Percentiles rank a stretch among this genome's conserved stretches.
Evolutionary conservation across 2,888 invertebrate species (phyloP).

Genomic region (Stictocephala bisonia): DNA sequence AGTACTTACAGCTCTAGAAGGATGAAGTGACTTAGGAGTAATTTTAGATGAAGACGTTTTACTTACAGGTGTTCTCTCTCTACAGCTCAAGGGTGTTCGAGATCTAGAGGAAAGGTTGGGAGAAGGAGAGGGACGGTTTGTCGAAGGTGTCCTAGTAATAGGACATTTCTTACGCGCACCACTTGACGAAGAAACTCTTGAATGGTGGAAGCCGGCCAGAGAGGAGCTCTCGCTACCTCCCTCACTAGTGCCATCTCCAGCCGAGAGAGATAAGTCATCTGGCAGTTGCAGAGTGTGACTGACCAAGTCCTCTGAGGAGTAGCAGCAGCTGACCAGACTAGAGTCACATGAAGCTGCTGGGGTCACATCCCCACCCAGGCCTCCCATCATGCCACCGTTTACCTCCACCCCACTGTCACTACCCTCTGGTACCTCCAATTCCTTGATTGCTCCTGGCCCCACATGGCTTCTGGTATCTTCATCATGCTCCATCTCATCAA

Average conservation of each 20-base stretch:
- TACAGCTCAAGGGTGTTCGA: constrained; percentile 39
- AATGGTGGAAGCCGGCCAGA: constrained; percentile 51
- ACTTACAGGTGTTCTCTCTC: constrained; percentile 50
- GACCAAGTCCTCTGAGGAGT: constrained; percentile 49
- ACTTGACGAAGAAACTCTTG: constrained; percentile 63
- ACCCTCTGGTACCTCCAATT: constrained; percentile 67
- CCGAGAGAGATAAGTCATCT: constrained; percentile 39
- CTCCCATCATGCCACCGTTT: constrained; percentile 41
- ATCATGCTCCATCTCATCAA: constrained; percentile 17
- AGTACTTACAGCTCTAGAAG: constrained; percentile 26
- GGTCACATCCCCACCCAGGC: constrained; percentile 48
- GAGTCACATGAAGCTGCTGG: constrained; percentile 71
- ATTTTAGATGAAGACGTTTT: constrained; percentile 12
- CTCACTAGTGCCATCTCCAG: constrained; percentile 70
- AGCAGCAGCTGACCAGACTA: constrained; percentile 81
- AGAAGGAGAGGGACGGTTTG: constrained; percentile 63
- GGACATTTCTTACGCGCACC: constrained; percentile 65
- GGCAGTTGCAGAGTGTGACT: constrained; percentile 45
- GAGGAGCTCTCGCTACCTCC: constrained; percentile 78
- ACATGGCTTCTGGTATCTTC: neutral
- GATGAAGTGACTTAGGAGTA: constrained; percentile 39
- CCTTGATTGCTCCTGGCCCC: neutral
- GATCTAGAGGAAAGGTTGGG: constrained; percentile 45
- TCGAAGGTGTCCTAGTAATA: constrained; percentile 67
- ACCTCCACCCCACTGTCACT: constrained; percentile 84